phyloP scores from a whole-genome alignment of 2,113 vertebrate genomes.

The Prinia subflava region DNA sequence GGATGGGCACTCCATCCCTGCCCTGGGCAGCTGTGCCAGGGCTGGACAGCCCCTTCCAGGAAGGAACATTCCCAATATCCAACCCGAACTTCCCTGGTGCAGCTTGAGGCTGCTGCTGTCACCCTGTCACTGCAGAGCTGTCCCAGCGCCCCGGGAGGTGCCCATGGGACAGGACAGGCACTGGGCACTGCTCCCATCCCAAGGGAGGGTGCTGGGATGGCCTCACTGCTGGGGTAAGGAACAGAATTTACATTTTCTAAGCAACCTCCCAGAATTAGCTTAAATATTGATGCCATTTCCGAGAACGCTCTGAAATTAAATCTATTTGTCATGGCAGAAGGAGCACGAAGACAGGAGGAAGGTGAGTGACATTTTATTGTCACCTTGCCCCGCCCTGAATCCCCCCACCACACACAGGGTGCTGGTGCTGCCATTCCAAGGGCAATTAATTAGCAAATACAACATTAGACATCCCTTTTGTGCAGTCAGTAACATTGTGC shows the following conservation, averaged over 20 bases:
- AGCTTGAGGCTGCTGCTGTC: not conserved
- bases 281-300: not conserved
- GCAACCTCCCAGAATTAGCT: not conserved
- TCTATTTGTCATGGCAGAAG: not conserved
- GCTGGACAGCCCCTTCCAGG: rapidly evolving
- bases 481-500: not conserved
- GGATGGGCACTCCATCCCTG: not conserved
- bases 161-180: rapidly evolving
- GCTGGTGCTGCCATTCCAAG: not conserved
- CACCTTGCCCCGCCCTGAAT: not conserved
- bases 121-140: not conserved
- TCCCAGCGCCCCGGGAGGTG: not conserved
- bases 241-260: not conserved
- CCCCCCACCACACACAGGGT: rapidly evolving
- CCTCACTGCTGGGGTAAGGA: not conserved
- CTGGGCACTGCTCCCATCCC: not conserved
- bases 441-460: not conserved
- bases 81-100: not conserved
- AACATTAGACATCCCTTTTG: not conserved
- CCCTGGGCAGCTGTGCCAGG: not conserved
- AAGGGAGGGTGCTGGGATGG: rapidly evolving
- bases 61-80: too few relatives aligned
- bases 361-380: not conserved
- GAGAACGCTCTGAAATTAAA: not conserved
- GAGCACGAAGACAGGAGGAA: not conserved